Conservation (phyloP, 2,888 invertebrate genomes). For the Melangyna quadrimaculata region DNA sequence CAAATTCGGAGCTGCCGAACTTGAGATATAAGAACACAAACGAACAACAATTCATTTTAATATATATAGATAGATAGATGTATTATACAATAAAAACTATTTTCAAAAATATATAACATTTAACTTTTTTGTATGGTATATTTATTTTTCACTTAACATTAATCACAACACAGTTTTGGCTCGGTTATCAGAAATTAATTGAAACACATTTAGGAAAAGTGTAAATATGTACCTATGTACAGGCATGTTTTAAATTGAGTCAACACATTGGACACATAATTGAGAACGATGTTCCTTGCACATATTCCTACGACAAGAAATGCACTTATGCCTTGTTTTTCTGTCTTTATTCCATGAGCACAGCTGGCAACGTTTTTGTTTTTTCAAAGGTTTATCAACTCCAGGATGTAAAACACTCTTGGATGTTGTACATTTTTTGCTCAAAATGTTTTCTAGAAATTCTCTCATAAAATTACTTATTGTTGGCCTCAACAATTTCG, state of each 20-base stretch:
- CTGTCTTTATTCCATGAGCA: conserved; percentile 20
- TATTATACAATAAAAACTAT: no score
- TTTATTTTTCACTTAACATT: conserved; percentile 17
- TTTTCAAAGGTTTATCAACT: background rate
- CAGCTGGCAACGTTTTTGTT: conserved; percentile 25
- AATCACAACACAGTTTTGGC: conserved; percentile 41
- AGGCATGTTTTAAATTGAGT: background rate
- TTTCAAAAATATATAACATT: no score
- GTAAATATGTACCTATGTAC: background rate
- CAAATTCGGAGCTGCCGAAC: no score
- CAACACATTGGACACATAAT: conserved; percentile 8
- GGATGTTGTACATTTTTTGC: background rate
- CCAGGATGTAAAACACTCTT: background rate
- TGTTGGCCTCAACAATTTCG: background rate
- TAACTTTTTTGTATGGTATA: no score
- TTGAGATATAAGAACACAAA: no score
- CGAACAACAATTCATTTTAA: no score
- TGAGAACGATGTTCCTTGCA: conserved; percentile 17
- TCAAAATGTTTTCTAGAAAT: conserved; percentile 11
- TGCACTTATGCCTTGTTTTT: conserved; percentile 11
- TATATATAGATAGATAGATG: no score
- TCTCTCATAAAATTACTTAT: background rate
- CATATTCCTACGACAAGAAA: conserved; percentile 1
- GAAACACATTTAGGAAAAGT: conserved; percentile 3
- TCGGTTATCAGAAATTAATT: background rate